Conservation (phyloP, 2,888 invertebrate species). For the Ceratothoa steindachneri region DNA sequence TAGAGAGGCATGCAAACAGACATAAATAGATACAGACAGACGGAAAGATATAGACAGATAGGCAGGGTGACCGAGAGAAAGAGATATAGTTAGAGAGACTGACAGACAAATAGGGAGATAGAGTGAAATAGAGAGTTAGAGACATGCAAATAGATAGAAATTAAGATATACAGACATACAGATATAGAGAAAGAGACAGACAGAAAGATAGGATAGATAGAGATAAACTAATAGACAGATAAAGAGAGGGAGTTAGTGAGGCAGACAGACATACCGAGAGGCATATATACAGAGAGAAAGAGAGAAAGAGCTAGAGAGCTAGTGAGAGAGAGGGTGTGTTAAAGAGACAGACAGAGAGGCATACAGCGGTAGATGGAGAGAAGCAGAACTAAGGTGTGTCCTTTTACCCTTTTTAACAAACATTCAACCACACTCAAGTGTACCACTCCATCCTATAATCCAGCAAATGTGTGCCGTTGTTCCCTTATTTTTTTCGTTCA, state of each 20-base stretch:
- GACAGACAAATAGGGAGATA: conserved; percentile 17
- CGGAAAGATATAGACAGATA: not conserved
- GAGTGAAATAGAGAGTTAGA: not conserved
- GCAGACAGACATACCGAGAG: too few species aligned
- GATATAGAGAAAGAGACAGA: conserved; percentile 1
- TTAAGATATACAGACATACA: not conserved
- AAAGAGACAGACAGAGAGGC: too few species aligned
- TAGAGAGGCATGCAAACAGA: too few species aligned
- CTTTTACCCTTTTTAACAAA: too few species aligned
- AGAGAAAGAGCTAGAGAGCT: conserved; percentile 4
- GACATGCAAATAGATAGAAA: not conserved
- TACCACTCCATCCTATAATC: too few species aligned
- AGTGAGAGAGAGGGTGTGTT: too few species aligned
- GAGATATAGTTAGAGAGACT: conserved; percentile 24
- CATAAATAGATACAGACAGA: too few species aligned
- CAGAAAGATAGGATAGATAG: conserved; percentile 16
- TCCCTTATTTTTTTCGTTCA: too few species aligned
- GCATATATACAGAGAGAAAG: not conserved
- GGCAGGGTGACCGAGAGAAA: conserved; percentile 14
- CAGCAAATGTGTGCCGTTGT: too few species aligned
- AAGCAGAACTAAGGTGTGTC: too few species aligned
- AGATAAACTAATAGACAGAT: conserved; percentile 11
- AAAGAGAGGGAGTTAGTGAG: not conserved
- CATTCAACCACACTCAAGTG: too few species aligned
- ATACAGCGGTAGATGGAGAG: too few species aligned